Conservation (phyloP, 2,113 vertebrate genomes). For the Muntiacus muntjak region DNA sequence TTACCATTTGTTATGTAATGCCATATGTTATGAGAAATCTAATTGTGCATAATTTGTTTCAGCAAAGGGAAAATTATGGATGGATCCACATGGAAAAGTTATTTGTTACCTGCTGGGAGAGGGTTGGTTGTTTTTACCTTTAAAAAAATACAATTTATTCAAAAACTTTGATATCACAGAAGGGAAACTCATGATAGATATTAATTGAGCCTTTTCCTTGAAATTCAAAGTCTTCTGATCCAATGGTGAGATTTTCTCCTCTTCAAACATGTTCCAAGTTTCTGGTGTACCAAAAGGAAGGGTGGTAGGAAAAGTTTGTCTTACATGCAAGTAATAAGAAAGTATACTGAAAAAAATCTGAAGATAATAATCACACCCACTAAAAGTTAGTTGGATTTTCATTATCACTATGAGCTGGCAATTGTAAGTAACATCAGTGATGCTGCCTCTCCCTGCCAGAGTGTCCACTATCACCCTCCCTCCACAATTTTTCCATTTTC, state of each 20-base stretch:
- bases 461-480: background rate
- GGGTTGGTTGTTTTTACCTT: background rate
- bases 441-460: background rate
- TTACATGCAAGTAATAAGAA: background rate
- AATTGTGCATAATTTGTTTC: background rate
- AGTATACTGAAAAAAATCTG: background rate
- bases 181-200: background rate
- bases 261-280: background rate
- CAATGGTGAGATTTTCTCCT: background rate
- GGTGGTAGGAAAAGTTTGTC: background rate
- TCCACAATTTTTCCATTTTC: background rate
- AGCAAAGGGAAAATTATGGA: background rate
- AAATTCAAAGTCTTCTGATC: background rate
- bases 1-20: background rate
- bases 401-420: background rate
- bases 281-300: background rate
- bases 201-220: background rate
- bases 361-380: background rate
- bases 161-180: background rate
- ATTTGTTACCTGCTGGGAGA: background rate
- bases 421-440: background rate
- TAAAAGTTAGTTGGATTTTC: background rate
- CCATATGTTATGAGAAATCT: background rate
- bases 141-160: background rate
- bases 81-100: background rate